phyloP scores from a whole-genome alignment of 2,113 vertebrate genomes.

The Plecturocebus donacophilus region DNA sequence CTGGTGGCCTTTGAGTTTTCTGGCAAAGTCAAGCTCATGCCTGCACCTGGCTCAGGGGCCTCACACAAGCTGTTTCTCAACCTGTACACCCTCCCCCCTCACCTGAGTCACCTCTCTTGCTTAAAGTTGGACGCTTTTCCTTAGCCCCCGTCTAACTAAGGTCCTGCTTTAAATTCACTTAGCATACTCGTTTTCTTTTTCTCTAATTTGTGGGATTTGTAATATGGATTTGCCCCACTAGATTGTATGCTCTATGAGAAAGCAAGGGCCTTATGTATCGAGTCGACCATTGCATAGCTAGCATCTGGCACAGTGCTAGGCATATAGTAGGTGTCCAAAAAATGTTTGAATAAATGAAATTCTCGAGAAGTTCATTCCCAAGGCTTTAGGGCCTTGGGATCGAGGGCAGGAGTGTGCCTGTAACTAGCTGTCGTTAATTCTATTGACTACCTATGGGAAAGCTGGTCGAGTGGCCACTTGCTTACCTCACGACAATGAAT shows the following conservation, averaged over 20 bases:
- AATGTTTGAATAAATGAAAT: neutral
- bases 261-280: neutral
- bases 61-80: neutral
- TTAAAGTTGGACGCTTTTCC: neutral
- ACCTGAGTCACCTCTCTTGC: neutral
- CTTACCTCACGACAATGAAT: neutral
- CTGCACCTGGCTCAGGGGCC: neutral
- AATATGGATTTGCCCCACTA: neutral
- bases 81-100: neutral
- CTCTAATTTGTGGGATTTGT: neutral
- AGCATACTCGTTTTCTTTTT: neutral
- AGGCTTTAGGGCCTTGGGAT: neutral
- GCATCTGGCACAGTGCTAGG: neutral
- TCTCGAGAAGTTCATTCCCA: neutral
- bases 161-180: neutral
- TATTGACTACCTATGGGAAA: neutral
- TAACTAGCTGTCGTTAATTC: neutral
- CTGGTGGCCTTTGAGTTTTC: neutral
- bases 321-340: neutral
- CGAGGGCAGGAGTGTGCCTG: neutral
- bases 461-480: neutral
- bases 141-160: neutral
- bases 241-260: no score
- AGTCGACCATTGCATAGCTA: rapidly evolving
- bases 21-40: neutral